A percentile compares a stretch with the other conserved stretches of the same genome.
These are phyloP conservation scores for Embidobia sp. DNA, from an alignment of 2,888 invertebrate species.

Conservation along the genomic window DNA sequence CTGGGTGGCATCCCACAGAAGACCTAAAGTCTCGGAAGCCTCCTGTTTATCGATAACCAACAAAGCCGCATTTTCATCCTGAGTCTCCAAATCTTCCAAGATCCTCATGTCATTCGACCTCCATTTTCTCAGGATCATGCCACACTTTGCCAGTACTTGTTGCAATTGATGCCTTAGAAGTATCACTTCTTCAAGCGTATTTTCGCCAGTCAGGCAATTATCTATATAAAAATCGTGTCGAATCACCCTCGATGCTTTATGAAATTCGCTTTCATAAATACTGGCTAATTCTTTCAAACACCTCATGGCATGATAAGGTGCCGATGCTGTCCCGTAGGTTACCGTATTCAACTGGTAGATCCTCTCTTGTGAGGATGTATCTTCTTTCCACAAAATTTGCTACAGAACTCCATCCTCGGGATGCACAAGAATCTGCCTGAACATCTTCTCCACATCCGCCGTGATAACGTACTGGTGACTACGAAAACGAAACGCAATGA, in stretches of 20 bases:
- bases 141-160: constrained; percentile 25
- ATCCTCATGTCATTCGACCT: constrained; percentile 36
- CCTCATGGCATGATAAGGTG: background rate
- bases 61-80: background rate
- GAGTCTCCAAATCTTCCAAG: constrained; percentile 1
- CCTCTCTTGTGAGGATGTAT: background rate
- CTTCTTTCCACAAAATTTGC: constrained; percentile 19
- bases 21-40: constrained; percentile 49
- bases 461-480: constrained; percentile 39
- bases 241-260: too few relatives aligned
- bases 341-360: constrained; percentile 7
- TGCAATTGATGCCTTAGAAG: constrained; percentile 37
- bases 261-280: too few relatives aligned
- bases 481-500: constrained; percentile 15
- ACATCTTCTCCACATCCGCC: constrained; percentile 34
- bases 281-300: constrained; percentile 1
- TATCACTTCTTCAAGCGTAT: background rate
- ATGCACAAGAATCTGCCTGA: constrained; percentile 12
- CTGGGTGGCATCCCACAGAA: constrained; percentile 53
- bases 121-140: constrained; percentile 54
- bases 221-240: background rate
- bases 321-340: constrained; percentile 1
- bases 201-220: background rate
- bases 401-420: background rate
- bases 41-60: constrained; percentile 47